Conservation (phyloP, 2,113 vertebrate species). For the Salvelinus sp. region DNA sequence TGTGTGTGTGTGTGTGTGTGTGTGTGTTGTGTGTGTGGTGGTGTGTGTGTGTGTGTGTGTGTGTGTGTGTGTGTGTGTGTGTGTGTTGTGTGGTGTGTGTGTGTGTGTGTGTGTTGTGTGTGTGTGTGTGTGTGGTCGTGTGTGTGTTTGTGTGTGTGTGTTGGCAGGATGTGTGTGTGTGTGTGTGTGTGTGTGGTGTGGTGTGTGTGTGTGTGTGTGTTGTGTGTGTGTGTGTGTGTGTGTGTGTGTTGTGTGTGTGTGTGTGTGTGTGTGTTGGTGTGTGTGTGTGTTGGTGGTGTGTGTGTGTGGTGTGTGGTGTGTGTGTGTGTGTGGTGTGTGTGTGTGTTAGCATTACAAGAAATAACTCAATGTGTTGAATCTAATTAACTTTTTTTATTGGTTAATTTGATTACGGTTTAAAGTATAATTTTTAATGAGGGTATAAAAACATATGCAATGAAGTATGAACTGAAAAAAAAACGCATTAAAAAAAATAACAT, state of each 20-base stretch:
- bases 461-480: no score
- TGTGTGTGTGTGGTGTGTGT: no score
- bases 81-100: background rate
- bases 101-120: background rate
- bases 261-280: slow-evolving; percentile 1
- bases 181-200: background rate
- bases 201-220: background rate
- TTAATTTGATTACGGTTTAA: no score
- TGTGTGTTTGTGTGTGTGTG: background rate
- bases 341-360: no score
- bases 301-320: background rate
- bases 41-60: background rate
- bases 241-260: background rate
- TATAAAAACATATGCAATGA: no score
- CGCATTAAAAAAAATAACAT: no score
- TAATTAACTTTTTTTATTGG: slow-evolving; percentile 65
- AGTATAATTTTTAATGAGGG: no score
- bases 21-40: background rate
- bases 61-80: background rate
- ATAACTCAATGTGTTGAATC: slow-evolving; percentile 4
- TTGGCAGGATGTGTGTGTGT: no score
- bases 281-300: background rate
- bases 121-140: slow-evolving; percentile 2
- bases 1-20: background rate
- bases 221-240: background rate